Evolutionary conservation across 2,888 invertebrate genomes (phyloP), one percentile per base, ranked within the genome.

Genomic region (Pomacea canaliculata): DNA sequence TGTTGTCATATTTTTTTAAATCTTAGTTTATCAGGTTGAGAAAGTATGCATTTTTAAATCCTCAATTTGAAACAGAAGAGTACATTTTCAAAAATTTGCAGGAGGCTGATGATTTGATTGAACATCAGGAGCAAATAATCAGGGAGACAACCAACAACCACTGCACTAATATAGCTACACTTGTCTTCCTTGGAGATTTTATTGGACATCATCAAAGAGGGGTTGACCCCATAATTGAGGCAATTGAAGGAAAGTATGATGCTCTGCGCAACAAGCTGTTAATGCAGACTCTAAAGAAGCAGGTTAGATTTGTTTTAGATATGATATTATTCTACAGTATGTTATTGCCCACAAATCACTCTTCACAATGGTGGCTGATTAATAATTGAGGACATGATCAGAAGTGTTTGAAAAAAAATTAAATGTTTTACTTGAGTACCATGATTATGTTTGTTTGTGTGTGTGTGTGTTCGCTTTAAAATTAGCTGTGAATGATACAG

Each of bases 161-260:
- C 71, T 79, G 73, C 69, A 84, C 83, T 76, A 86, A 86, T 79
- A 76, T 87, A 62, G 85, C 83, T 12, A 46, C 77, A n/a, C 82
- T 85, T 27, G 76, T 86, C 59, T 84, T 86, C 78, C 77, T 81
- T 70, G 72, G 69, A 3, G 82, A 82, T 18, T 70, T 68, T 19
- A 46, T 60, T 65, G 65, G 63, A 9, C 81, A 83, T 48, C 81
- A 79, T 27, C 79, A 79, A 76, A 80, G 74, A 37, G 81, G 83
- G n/a, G 81, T 81, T 51, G 83, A 84, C 27, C 66, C 68, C 5
- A 70, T 87, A 7, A 70, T 85, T 27, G 83, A 86, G 78, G 89
- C 89, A 46, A 81, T 89, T 51, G 85, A 88, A 63, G 86, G 86
- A 37, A 89, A 89, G 76, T 88, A 88, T 81, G 88, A 88, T 81